A percentile compares a stretch with the other conserved stretches of the same genome.
Conservation (phyloP, 2,797 vertebrate species). For the Sebastes nivosus region DNA sequence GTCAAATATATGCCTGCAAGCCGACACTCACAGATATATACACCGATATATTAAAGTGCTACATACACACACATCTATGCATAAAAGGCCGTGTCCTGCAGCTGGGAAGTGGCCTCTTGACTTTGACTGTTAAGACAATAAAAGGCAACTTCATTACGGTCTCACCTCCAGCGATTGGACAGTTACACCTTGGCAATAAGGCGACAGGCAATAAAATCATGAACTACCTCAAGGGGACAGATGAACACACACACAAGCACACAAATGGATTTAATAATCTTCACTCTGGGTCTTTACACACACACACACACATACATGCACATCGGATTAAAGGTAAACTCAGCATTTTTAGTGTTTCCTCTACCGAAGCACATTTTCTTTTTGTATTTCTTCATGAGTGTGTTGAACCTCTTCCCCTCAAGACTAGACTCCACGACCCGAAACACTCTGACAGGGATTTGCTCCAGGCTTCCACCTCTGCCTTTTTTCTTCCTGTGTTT, state of each 20-base stretch:
- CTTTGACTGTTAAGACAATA: constrained; percentile 72
- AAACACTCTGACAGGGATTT: constrained; percentile 23
- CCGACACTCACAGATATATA: constrained; percentile 6
- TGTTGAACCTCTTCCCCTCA: constrained; percentile 39
- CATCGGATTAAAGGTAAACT: constrained; percentile 48
- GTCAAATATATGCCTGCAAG: neutral
- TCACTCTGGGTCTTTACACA: constrained; percentile 14
- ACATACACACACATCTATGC: constrained; percentile 13
- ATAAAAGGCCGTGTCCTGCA: constrained; percentile 31
- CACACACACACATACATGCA: constrained; percentile 1
- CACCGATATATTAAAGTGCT: constrained; percentile 1
- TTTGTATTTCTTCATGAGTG: constrained; percentile 27
- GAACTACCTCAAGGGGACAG: constrained; percentile 61
- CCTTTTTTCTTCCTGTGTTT: neutral
- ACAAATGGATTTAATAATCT: constrained; percentile 55
- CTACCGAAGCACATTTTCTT: constrained; percentile 45
- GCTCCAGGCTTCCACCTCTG: constrained; percentile 10
- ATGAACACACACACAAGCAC: constrained; percentile 33
- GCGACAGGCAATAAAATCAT: constrained; percentile 72
- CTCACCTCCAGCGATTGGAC: constrained; percentile 65
- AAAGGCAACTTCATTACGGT: constrained; percentile 73
- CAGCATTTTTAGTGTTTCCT: constrained; percentile 59
- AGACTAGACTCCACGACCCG: constrained; percentile 29
- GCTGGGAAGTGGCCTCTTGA: constrained; percentile 62
- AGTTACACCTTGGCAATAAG: constrained; percentile 69